phyloP scores from a whole-genome alignment of 2,113 vertebrate species.

The Tenrec ecaudatus region DNA sequence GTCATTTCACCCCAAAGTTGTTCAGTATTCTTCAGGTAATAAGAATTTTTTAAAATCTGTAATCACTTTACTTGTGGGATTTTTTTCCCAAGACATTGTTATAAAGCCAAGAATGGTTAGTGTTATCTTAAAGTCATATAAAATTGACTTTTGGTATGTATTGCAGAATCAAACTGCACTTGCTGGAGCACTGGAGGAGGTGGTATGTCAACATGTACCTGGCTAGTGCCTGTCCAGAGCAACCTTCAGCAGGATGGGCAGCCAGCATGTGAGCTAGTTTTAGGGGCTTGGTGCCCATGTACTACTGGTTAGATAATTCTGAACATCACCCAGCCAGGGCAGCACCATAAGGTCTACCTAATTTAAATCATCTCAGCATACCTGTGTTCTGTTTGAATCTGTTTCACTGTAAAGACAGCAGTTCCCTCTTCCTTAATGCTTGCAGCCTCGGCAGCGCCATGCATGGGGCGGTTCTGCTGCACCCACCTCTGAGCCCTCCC shows the following conservation, averaged over 20 bases:
- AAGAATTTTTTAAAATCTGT: not conserved
- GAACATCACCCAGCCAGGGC: not conserved
- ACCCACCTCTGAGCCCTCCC: not conserved
- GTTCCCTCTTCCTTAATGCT: no score
- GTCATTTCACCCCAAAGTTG: not conserved
- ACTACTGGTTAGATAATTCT: not conserved
- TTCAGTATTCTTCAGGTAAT: not conserved
- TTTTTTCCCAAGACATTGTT: not conserved
- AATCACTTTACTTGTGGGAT: not conserved
- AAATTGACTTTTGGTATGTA: not conserved
- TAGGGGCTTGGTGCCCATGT: accelerated
- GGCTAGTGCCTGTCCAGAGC: not conserved
- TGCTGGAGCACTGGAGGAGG: not conserved
- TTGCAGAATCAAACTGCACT: not conserved
- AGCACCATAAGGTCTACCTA: no score
- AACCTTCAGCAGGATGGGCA: not conserved
- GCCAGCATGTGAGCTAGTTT: not conserved
- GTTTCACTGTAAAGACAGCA: not conserved
- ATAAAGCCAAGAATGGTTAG: not conserved
- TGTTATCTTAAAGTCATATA: not conserved
- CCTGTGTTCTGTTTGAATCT: not conserved
- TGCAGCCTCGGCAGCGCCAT: no score
- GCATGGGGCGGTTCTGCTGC: no score
- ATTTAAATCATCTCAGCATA: not conserved
- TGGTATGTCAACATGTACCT: not conserved